Evolutionary conservation across 2,888 invertebrate species (phyloP).

Genomic region (Leptinotarsa tumamoca): DNA sequence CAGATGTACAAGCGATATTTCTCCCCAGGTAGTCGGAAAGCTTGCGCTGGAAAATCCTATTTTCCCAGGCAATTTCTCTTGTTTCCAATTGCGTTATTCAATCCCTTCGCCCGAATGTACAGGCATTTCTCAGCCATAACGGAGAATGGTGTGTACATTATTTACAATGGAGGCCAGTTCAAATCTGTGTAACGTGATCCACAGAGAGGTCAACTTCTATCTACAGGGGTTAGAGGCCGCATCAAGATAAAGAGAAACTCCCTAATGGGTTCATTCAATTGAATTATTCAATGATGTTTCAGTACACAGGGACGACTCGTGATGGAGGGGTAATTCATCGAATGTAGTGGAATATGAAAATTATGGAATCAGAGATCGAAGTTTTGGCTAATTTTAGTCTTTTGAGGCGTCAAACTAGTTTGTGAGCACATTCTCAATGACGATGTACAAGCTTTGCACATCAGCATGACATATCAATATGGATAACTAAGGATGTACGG

Average conservation of each 20-base stretch:
- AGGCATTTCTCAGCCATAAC: background rate
- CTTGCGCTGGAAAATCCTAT: too few relatives aligned
- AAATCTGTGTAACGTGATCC: constrained; percentile 2
- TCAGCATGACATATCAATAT: too few relatives aligned
- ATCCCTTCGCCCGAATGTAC: background rate
- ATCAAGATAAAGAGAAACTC: background rate
- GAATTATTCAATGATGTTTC: constrained; percentile 9
- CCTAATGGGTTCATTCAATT: constrained; percentile 6
- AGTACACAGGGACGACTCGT: constrained; percentile 8
- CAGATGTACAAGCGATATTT: too few relatives aligned
- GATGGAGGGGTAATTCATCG: background rate
- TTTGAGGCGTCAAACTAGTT: too few relatives aligned
- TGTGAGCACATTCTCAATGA: too few relatives aligned
- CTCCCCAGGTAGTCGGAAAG: too few relatives aligned
- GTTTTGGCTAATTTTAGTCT: too few relatives aligned
- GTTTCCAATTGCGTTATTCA: background rate
- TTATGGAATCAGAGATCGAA: too few relatives aligned
- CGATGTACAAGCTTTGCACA: too few relatives aligned
- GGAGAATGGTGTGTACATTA: background rate
- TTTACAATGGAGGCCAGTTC: constrained; percentile 5
- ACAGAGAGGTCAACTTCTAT: background rate
- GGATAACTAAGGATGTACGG: too few relatives aligned
- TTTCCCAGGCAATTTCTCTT: constrained; percentile 20
- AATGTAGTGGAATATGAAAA: too few relatives aligned
- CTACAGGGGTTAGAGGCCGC: background rate